These are phyloP conservation scores for Dromius quadrimaculatus DNA, from an alignment of 2,888 invertebrate genomes.

Conservation along the genomic window DNA sequence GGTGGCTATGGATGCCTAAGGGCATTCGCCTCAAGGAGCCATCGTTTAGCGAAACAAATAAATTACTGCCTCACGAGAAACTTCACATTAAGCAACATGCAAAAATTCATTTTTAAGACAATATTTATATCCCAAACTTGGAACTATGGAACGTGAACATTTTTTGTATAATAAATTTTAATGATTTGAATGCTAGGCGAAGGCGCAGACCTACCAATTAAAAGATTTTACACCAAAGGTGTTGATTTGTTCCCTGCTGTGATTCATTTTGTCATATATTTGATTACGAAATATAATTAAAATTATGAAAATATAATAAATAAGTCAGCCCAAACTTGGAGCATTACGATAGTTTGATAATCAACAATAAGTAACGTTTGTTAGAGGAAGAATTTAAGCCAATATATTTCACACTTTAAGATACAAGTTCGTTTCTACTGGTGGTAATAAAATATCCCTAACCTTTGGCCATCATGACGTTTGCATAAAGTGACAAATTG, in stretches of 20 bases:
- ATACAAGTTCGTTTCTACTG: constrained; percentile 3
- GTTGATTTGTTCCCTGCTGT: constrained; percentile 48
- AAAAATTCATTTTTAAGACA: no score
- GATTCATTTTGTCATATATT: constrained; percentile 30
- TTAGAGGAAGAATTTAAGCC: no score
- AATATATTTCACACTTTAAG: constrained; percentile 18
- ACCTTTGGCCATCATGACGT: constrained; percentile 39
- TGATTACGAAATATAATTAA: constrained; percentile 44
- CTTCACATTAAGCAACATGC: background rate
- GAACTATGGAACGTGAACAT: constrained; percentile 15
- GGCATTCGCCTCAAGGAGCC: constrained; percentile 22
- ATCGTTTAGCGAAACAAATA: constrained; percentile 20
- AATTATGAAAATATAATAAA: constrained; percentile 43
- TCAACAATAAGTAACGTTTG: no score
- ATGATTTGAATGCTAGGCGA: constrained; percentile 37
- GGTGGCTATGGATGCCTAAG: constrained; percentile 3
- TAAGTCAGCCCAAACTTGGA: constrained; percentile 32
- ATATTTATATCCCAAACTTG: no score
- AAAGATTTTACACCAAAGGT: constrained; percentile 47
- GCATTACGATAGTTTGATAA: no score
- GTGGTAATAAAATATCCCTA: constrained; percentile 39
- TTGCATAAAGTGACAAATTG: constrained; percentile 37
- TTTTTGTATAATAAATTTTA: constrained; percentile 36
- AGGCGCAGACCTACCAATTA: constrained; percentile 45
- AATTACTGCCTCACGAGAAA: constrained; percentile 5